Percentiles rank a stretch among this genome's conserved stretches.
These are phyloP conservation scores for Sanderia malayensis DNA, from an alignment of 30 jellyfish, hydroid and myxozoan species.

Conservation along the genomic window DNA sequence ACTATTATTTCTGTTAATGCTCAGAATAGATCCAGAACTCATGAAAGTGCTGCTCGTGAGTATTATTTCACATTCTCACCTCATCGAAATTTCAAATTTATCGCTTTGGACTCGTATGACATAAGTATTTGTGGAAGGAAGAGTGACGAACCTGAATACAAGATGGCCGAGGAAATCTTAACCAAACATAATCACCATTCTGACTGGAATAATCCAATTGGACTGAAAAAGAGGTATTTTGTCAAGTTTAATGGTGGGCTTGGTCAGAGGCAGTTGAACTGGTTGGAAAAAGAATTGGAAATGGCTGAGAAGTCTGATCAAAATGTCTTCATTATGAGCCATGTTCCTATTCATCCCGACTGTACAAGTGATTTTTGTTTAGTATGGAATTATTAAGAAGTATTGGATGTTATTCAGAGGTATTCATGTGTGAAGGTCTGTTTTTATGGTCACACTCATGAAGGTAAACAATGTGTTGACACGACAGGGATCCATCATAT, in stretches of 20 bases:
- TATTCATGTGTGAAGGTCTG: constrained; percentile 80
- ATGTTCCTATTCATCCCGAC: constrained; percentile 75
- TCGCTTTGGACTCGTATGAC: constrained; percentile 86
- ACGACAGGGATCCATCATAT: constrained; percentile 60
- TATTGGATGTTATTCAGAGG: constrained; percentile 53
- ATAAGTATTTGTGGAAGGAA: constrained; percentile 63
- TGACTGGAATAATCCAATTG: constrained; percentile 57
- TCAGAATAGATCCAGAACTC: constrained; percentile 5
- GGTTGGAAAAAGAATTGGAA: constrained; percentile 72
- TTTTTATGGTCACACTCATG: constrained; percentile 84
- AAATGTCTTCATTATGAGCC: constrained; percentile 72
- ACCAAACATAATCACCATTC: constrained; percentile 42
- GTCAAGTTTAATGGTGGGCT: constrained; percentile 89
- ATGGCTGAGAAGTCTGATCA: constrained; percentile 42
- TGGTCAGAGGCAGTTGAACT: constrained; percentile 58
- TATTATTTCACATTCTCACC: constrained; percentile 74
- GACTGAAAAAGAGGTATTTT: constrained; percentile 49
- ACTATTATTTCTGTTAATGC: not conserved
- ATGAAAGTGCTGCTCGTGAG: constrained; percentile 27
- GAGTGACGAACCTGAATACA: constrained; percentile 28
- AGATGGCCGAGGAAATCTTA: constrained; percentile 48
- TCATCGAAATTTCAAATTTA: constrained; percentile 53
- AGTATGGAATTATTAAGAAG: constrained; percentile 79
- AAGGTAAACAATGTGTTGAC: constrained; percentile 63
- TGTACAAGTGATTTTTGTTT: constrained; percentile 55